Percentiles rank a stretch among this genome's conserved stretches.
These are phyloP conservation scores for Otus sunia DNA, from an alignment of 2,113 vertebrate species.

Conservation along the genomic window DNA sequence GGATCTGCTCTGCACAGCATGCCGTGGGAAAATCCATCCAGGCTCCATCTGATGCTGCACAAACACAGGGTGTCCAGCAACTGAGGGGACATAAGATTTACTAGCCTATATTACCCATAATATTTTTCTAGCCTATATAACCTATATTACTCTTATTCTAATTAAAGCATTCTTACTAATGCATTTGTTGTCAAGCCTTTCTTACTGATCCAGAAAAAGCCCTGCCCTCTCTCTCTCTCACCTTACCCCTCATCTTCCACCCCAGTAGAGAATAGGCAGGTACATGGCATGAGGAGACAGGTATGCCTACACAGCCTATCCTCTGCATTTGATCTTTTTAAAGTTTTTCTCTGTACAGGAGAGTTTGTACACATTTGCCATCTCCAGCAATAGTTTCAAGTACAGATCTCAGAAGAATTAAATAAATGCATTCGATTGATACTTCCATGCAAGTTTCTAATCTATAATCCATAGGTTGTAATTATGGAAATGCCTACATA, in stretches of 20 bases:
- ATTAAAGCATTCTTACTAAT: not conserved
- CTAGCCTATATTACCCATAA: not conserved
- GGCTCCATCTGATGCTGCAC: accelerated
- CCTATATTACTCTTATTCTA: not conserved
- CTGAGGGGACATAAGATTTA: not conserved
- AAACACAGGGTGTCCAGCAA: not conserved
- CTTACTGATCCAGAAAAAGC: not conserved
- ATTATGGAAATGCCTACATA: not conserved
- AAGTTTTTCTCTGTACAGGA: not conserved
- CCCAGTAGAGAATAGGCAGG: not conserved
- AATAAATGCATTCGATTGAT: not conserved
- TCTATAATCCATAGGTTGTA: not conserved
- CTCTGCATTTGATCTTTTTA: not conserved
- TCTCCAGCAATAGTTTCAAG: not conserved
- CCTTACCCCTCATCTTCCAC: not conserved
- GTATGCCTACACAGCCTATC: not conserved
- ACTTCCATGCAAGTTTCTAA: not conserved
- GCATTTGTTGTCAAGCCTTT: not conserved
- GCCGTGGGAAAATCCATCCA: not conserved
- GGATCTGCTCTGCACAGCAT: not conserved
- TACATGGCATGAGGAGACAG: not conserved
- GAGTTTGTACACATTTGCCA: not conserved
- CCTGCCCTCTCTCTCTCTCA: not conserved
- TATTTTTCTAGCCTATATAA: not conserved
- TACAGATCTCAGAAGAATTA: not conserved